Base-by-base conservation (phyloP, 2,888 invertebrate species). In the Drosophila antonietae region DNA sequence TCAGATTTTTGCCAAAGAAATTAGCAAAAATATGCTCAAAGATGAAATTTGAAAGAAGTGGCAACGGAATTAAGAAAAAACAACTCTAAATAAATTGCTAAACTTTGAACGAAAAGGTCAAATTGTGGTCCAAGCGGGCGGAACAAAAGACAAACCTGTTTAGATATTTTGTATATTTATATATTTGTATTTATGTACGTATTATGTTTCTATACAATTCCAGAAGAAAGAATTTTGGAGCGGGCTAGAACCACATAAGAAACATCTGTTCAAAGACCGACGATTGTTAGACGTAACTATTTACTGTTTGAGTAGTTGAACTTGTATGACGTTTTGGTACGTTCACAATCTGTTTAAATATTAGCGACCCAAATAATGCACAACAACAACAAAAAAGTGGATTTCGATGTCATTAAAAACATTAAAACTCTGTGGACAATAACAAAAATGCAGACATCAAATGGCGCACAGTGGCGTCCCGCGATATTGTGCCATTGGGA, bases 321-420 rank as follows among this genome's bases (percentile, higher is more conserved):
- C 67, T 64, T 46, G 46, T 23, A 7, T 46, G 46, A 46, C 23
- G 15, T 23, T 46, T 23, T 62, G 62, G 47, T 64, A 47, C 61
- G 55, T 60, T 62, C 58, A 65, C 74, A 68, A 61, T 64, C 68
- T 80, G 78, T 89, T 82, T 59, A 72, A 82, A 84, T 78, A 82
- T 76, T 73, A 57, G 66, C 73, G 74, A 74, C 86, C 86, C 68
- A 78, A 88, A 86, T 89, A 74, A 82, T 89, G 73, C 47, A 44
- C 28, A 23, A 20, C 28, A 8, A 47, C n/a, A n/a, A n/a, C n/a
- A n/a, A 49, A 75, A 43, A 75, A 84, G 73, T 84, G 53, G 77
- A 74, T 69, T 79, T 70, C 72, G 70, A 79, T 75, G 80, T 65
- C 81, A 76, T 44, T 39, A 83, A 73, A 75, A 55, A 41, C 57